Percentiles rank a stretch among this genome's conserved stretches.
Conservation (phyloP, 2,888 invertebrate genomes). For the Microchrysa polita region DNA sequence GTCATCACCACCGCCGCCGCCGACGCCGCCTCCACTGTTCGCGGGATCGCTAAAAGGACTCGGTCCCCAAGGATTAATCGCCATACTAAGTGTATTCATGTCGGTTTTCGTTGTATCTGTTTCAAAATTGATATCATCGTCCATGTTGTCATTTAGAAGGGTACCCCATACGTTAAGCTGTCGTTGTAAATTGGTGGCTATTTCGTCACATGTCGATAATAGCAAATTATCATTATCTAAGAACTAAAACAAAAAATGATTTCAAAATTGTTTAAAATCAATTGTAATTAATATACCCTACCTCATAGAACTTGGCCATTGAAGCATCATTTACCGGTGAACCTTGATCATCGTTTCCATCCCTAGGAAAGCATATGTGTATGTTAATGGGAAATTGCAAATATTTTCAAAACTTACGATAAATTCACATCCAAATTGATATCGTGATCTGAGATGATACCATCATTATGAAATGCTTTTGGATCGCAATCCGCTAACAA, state of each 20-base stretch:
- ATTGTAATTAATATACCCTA: constrained; percentile 4
- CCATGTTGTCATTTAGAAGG: constrained; percentile 29
- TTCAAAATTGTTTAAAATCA: no score
- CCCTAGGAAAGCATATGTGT: constrained; percentile 9
- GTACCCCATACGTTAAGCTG: constrained; percentile 40
- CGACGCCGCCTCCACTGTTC: neutral
- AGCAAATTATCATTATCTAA: constrained; percentile 36
- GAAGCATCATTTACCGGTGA: constrained; percentile 18
- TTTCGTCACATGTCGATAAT: constrained; percentile 32
- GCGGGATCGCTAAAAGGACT: constrained; percentile 53
- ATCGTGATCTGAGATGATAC: constrained; percentile 53
- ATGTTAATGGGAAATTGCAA: constrained; percentile 3
- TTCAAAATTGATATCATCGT: constrained; percentile 17
- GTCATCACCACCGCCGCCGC: constrained; percentile 53
- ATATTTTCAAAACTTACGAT: constrained; percentile 51
- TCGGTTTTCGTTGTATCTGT: constrained; percentile 17
- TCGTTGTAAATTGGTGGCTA: constrained; percentile 18
- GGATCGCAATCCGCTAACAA: constrained; percentile 62
- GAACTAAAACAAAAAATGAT: constrained; percentile 20
- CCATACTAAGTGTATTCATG: constrained; percentile 34
- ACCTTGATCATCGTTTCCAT: constrained; percentile 30
- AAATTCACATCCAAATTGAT: constrained; percentile 53
- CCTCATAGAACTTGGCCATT: constrained; percentile 35
- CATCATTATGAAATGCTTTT: constrained; percentile 56
- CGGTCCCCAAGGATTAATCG: constrained; percentile 57